Conservation (phyloP, 2,888 invertebrate genomes). For the Adineta ricciae region DNA sequence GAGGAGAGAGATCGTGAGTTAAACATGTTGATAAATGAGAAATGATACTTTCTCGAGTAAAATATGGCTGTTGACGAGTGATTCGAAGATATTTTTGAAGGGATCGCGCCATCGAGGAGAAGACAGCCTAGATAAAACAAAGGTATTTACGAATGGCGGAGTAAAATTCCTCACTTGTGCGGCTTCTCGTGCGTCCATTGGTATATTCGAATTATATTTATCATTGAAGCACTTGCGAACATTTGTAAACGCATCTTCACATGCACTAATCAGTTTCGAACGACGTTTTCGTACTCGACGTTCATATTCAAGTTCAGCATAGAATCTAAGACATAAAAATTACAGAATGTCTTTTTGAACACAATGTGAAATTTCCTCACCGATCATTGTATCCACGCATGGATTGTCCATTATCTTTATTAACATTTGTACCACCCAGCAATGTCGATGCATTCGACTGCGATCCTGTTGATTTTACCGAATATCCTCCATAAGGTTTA, state of each 20-base stretch:
- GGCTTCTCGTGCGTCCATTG: conserved; percentile 86
- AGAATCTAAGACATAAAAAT: conserved; percentile 58
- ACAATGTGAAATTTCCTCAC: neutral
- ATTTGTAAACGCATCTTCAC: conserved; percentile 95
- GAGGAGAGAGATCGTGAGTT: conserved; percentile 80
- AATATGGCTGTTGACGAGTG: conserved; percentile 86
- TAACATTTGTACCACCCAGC: neutral
- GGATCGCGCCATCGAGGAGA: conserved; percentile 87
- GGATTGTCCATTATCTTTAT: neutral
- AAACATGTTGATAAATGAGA: conserved; percentile 80
- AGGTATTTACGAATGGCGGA: neutral
- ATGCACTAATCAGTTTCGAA: conserved; percentile 78
- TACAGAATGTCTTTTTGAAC: neutral
- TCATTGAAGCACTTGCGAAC: conserved; percentile 60
- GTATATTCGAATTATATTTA: conserved; percentile 59
- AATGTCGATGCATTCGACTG: neutral
- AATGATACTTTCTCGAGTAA: conserved; percentile 83
- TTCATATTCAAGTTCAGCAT: conserved; percentile 93
- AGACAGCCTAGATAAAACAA: conserved; percentile 53
- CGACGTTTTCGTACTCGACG: conserved; percentile 77
- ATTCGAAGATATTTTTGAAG: conserved; percentile 88
- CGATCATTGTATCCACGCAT: conserved; percentile 17
- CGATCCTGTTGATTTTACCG: neutral
- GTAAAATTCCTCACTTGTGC: conserved; percentile 76
- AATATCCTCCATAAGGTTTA: neutral